Percentiles rank a stretch among this genome's conserved stretches.
These are phyloP conservation scores for Sinodicranocentrus sp. DNA, from an alignment of 2,888 invertebrate genomes.

Conservation along the genomic window DNA sequence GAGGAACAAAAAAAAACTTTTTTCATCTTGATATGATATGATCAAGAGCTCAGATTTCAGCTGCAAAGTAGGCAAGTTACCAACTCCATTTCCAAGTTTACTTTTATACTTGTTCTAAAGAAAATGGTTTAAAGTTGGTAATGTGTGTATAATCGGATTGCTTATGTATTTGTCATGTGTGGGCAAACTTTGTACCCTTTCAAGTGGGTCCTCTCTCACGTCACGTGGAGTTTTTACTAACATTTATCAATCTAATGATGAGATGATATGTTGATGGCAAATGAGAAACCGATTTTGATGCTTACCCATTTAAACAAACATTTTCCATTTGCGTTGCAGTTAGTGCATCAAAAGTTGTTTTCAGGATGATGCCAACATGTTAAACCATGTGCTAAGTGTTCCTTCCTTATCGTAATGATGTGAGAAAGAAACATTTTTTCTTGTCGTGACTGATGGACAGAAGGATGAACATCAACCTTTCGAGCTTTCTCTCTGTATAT, in stretches of 20 bases:
- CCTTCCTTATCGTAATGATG: slow-evolving; percentile 13
- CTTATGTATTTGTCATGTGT: not conserved
- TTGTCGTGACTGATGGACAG: slow-evolving; percentile 25
- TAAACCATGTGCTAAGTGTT: not conserved
- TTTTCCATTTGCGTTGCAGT: not conserved
- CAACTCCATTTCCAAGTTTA: not conserved
- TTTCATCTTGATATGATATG: not conserved
- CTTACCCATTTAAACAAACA: not conserved
- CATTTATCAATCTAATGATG: slow-evolving; percentile 9
- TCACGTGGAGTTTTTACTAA: not conserved
- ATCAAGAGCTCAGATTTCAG: not conserved
- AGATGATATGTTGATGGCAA: not conserved
- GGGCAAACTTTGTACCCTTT: not conserved
- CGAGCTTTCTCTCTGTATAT: slow-evolving; percentile 7
- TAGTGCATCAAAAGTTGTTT: slow-evolving; percentile 16
- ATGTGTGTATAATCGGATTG: not conserved
- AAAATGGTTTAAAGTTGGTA: not conserved
- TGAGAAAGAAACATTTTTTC: slow-evolving; percentile 12
- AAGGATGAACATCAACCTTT: slow-evolving; percentile 16
- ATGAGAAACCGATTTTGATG: slow-evolving; percentile 11
- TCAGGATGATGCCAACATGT: not conserved
- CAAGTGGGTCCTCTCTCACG: not conserved
- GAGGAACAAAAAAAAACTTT: not conserved
- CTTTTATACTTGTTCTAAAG: not conserved
- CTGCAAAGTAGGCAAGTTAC: not conserved